phyloP scores from a whole-genome alignment of 1,140 invertebrate species.

The Cheumatopsyche charites region DNA sequence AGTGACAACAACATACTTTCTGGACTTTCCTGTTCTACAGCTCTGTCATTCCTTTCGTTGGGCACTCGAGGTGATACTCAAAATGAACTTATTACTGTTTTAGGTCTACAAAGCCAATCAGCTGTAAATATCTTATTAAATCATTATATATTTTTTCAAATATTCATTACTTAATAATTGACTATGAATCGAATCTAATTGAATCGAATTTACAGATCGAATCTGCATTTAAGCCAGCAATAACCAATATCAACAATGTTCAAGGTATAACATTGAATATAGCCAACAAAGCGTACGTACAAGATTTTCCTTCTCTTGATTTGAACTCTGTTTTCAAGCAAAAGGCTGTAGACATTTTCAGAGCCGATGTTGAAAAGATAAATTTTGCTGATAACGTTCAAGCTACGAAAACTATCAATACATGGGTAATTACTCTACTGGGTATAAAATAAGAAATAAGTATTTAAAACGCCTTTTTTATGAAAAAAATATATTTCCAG shows the following conservation, averaged over 20 bases:
- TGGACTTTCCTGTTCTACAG: not conserved
- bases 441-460: too few species aligned
- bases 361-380: not conserved
- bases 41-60: not conserved
- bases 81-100: not conserved
- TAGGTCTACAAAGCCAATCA: not conserved
- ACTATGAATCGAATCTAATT: not conserved
- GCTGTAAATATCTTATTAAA: not conserved
- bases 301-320: not conserved
- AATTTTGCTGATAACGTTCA: not conserved
- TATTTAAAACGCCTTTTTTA: not conserved
- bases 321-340: not conserved
- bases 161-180: too few species aligned
- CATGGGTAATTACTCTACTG: constrained; percentile 3
- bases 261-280: constrained; percentile 42
- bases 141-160: too few species aligned
- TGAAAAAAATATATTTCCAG: not conserved
- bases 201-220: constrained; percentile 26
- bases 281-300: constrained; percentile 11
- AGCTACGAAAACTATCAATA: not conserved
- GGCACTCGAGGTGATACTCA: not conserved
- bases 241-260: constrained; percentile 34
- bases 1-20: too few species aligned
- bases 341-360: not conserved
- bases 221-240: constrained; percentile 30